Evolutionary conservation across 2,888 invertebrate species (phyloP).

Genomic region (Melanostoma mellinum): DNA sequence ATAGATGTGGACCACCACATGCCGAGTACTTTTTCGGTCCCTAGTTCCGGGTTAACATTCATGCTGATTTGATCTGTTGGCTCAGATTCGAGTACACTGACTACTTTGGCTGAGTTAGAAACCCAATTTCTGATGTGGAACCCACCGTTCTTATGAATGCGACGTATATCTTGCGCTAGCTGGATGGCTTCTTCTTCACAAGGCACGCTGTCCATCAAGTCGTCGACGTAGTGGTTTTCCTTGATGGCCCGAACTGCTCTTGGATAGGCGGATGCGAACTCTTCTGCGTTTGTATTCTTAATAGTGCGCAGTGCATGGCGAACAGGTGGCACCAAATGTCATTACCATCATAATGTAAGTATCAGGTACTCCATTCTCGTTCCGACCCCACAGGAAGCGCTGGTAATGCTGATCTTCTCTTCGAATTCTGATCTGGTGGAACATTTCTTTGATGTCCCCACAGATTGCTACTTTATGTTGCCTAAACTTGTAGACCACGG

Average conservation of each 20-base stretch:
- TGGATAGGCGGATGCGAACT: conserved; percentile 4
- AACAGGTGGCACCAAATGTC: conserved; percentile 74
- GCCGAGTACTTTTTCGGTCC: conserved; percentile 6
- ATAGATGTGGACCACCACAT: conserved; percentile 30
- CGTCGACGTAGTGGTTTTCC: conserved; percentile 75
- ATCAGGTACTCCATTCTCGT: conserved; percentile 31
- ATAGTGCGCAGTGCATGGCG: conserved; percentile 45
- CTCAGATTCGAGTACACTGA: not conserved
- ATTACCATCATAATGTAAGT: conserved; percentile 72
- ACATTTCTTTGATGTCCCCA: conserved; percentile 10
- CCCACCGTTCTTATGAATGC: conserved; percentile 39
- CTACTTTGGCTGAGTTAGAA: conserved; percentile 1
- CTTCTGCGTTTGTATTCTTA: too few relatives aligned
- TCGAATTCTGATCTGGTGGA: conserved; percentile 47
- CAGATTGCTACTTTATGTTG: conserved; percentile 75
- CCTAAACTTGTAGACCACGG: conserved; percentile 73
- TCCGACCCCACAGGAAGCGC: conserved; percentile 75
- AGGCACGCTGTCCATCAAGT: conserved; percentile 37
- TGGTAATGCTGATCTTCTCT: conserved; percentile 72
- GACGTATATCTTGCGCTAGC: conserved; percentile 55
- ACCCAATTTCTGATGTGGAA: too few relatives aligned
- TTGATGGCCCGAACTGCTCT: conserved; percentile 39
- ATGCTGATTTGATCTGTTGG: conserved; percentile 8
- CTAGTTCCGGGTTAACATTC: not conserved
- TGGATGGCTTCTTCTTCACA: too few relatives aligned